Percentiles rank a stretch among this genome's conserved stretches.
Evolutionary conservation across 2,888 invertebrate species (phyloP).

Genomic region (Apamea sordens): DNA sequence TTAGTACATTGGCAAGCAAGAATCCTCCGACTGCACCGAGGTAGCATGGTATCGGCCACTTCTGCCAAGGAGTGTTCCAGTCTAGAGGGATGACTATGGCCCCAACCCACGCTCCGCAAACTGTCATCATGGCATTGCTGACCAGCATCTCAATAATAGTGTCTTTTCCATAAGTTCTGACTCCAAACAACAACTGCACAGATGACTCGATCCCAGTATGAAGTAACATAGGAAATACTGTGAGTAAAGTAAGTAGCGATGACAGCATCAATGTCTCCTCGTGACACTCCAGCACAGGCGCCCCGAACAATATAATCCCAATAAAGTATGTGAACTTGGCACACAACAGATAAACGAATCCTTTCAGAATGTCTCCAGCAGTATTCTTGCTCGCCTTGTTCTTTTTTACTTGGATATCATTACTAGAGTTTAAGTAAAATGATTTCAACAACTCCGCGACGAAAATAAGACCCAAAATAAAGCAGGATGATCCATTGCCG

Average conservation of each 20-base stretch:
- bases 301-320: slow-evolving; percentile 92
- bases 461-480: slow-evolving; percentile 83
- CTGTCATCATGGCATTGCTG: slow-evolving; percentile 89
- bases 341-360: slow-evolving; percentile 83
- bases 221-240: slow-evolving; percentile 91
- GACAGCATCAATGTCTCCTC: slow-evolving; percentile 93
- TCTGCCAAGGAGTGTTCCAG: slow-evolving; percentile 97
- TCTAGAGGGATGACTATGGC: slow-evolving; percentile 96
- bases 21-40: slow-evolving; percentile 92
- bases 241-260: slow-evolving; percentile 90
- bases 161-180: slow-evolving; percentile 87
- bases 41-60: slow-evolving; percentile 94
- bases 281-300: slow-evolving; percentile 91
- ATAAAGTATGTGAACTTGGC: slow-evolving; percentile 90
- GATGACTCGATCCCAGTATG: slow-evolving; percentile 91
- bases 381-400: slow-evolving; percentile 82
- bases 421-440: slow-evolving; percentile 79
- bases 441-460: slow-evolving; percentile 90
- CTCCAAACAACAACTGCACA: slow-evolving; percentile 88
- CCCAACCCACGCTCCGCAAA: slow-evolving; percentile 95
- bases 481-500: slow-evolving; percentile 89
- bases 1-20: slow-evolving; percentile 89
- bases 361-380: slow-evolving; percentile 88
- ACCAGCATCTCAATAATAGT: slow-evolving; percentile 90
- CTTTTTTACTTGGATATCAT: slow-evolving; percentile 81